phyloP scores from a whole-genome alignment of 2,888 invertebrate genomes.

The Agriopis leucophaearia region DNA sequence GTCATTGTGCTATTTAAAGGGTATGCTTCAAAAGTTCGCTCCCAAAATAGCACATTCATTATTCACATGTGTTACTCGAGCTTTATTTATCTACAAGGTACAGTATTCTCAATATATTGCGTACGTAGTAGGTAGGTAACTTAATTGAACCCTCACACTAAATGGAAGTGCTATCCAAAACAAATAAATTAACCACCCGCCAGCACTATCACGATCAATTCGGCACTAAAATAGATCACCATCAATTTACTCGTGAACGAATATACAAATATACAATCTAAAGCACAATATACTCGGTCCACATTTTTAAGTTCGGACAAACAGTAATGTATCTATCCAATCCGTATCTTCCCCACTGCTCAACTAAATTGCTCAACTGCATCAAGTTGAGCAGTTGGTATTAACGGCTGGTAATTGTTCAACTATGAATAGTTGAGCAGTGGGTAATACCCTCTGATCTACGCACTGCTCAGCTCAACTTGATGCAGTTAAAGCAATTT shows the following conservation, averaged over 20 bases:
- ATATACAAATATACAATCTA: neutral
- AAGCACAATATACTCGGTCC: no score
- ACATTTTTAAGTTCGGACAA: no score
- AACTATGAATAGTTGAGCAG: no score
- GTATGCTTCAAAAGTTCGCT: neutral
- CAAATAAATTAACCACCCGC: constrained; percentile 33
- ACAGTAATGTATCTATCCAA: no score
- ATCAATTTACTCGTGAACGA: constrained; percentile 20
- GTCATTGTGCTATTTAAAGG: neutral
- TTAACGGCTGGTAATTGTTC: no score
- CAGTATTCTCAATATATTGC: neutral
- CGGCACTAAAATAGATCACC: constrained; percentile 38
- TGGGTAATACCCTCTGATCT: no score
- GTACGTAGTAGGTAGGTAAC: neutral
- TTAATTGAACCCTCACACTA: constrained; percentile 20
- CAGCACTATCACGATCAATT: constrained; percentile 31
- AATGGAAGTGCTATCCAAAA: constrained; percentile 23
- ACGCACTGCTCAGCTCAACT: no score
- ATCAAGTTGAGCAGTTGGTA: no score
- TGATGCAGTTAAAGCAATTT: no score
- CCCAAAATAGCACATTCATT: constrained; percentile 1
- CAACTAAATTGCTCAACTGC: no score
- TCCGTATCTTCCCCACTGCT: no score
- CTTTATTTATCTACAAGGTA: neutral
- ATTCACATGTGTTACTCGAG: neutral